These are phyloP conservation scores for Aplysina aerophoba DNA, from an alignment of 37 sponge, comb jelly and placozoan species.

Conservation along the genomic window DNA sequence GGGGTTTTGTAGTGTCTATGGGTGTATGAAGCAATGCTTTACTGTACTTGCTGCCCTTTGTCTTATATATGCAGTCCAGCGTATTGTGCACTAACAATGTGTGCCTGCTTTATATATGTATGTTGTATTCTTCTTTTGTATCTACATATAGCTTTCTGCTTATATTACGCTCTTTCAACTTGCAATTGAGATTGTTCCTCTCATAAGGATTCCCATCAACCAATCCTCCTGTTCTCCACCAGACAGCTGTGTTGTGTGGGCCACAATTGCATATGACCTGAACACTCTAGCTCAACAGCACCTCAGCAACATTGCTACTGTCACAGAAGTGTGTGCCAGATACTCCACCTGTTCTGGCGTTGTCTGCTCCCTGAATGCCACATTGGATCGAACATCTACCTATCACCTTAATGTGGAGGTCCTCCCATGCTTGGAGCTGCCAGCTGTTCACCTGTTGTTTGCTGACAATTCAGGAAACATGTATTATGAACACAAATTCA, in stretches of 20 bases:
- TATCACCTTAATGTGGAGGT: background rate
- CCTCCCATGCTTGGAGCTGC: background rate
- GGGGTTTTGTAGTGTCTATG: no score
- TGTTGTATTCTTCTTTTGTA: no score
- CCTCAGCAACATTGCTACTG: no score
- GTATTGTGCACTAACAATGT: no score
- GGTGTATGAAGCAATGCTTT: no score
- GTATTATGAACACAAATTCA: background rate
- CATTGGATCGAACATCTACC: no score
- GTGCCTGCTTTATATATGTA: no score
- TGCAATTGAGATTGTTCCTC: background rate
- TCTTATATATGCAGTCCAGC: no score
- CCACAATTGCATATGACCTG: no score
- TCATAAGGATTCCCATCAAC: background rate
- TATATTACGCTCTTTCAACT: background rate
- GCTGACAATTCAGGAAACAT: background rate
- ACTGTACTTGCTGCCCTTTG: no score
- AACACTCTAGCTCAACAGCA: no score
- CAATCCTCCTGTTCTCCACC: background rate
- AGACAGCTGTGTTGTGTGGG: background rate
- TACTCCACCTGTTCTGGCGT: conserved; percentile 8
- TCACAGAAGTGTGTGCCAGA: no score
- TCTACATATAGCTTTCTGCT: background rate
- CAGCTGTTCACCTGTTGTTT: conserved; percentile 1
- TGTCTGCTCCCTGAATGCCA: background rate